Conservation (phyloP, 2,797 vertebrate genomes). For the Rhinogobio ventralis region DNA sequence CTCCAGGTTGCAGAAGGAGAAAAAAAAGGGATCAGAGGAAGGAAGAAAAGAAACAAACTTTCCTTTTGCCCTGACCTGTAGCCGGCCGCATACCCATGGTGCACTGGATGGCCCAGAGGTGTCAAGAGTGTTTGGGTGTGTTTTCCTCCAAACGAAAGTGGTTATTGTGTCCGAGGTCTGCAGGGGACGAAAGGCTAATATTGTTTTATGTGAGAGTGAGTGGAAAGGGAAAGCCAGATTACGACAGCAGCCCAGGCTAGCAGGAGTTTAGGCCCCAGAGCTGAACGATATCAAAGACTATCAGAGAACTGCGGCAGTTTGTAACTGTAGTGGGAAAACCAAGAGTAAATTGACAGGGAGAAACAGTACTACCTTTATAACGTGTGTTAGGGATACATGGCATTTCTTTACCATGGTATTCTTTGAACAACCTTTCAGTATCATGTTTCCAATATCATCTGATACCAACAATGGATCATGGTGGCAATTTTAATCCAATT, state of each 20-base stretch:
- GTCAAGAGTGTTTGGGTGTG: slow-evolving; percentile 72
- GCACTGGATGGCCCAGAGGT: slow-evolving; percentile 66
- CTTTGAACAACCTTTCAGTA: not conserved
- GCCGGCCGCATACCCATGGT: slow-evolving; percentile 72
- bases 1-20: slow-evolving; percentile 67
- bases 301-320: slow-evolving; percentile 4
- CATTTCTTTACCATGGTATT: not conserved
- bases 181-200: slow-evolving; percentile 81
- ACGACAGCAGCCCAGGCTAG: slow-evolving; percentile 52
- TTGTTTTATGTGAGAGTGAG: slow-evolving; percentile 72
- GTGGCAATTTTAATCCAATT: not conserved
- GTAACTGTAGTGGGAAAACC: not conserved
- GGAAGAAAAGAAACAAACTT: slow-evolving; percentile 75
- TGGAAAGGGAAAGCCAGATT: slow-evolving; percentile 60
- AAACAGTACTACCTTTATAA: not conserved
- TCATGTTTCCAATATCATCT: too few species aligned
- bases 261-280: slow-evolving; percentile 44
- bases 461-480: not conserved
- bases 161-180: slow-evolving; percentile 80
- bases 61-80: slow-evolving; percentile 79
- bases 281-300: slow-evolving; percentile 27
- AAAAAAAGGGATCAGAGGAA: slow-evolving; percentile 66
- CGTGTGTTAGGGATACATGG: not conserved
- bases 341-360: not conserved
- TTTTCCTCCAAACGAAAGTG: slow-evolving; percentile 79